phyloP scores from a whole-genome alignment of 2,797 vertebrate genomes.

The Tragelaphus oryx region DNA sequence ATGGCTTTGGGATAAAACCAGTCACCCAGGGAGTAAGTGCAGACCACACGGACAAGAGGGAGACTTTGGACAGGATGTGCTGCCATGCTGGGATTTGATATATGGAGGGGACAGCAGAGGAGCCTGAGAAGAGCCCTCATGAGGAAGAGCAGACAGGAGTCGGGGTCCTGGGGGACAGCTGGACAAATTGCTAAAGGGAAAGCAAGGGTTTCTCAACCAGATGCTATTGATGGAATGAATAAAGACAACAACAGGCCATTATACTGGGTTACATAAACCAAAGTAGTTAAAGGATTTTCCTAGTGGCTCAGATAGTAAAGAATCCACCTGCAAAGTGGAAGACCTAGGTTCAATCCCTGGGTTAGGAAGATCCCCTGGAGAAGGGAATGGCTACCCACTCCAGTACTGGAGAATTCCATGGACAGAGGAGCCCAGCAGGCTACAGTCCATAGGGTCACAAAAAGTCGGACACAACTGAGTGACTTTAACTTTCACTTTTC shows the following conservation, averaged over 20 bases:
- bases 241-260: not conserved
- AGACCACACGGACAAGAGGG: not conserved
- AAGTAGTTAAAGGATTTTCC: not conserved
- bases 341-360: not conserved
- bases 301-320: not conserved
- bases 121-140: not conserved
- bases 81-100: fast-evolving
- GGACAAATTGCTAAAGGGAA: not conserved
- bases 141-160: not conserved
- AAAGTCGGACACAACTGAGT: fast-evolving
- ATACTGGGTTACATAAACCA: not conserved
- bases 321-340: not conserved
- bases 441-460: not conserved
- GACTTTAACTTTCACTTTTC: not conserved
- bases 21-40: not conserved
- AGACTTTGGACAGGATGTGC: not conserved
- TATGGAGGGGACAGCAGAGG: not conserved
- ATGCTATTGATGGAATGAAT: not conserved
- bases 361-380: not conserved
- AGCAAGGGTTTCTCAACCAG: not conserved
- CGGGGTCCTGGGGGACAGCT: not conserved
- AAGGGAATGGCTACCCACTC: not conserved
- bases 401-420: not conserved
- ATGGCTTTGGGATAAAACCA: not conserved
- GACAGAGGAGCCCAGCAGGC: not conserved